These are phyloP conservation scores for Omphaloscelis lunosa DNA, from an alignment of 2,888 invertebrate genomes.

Conservation along the genomic window DNA sequence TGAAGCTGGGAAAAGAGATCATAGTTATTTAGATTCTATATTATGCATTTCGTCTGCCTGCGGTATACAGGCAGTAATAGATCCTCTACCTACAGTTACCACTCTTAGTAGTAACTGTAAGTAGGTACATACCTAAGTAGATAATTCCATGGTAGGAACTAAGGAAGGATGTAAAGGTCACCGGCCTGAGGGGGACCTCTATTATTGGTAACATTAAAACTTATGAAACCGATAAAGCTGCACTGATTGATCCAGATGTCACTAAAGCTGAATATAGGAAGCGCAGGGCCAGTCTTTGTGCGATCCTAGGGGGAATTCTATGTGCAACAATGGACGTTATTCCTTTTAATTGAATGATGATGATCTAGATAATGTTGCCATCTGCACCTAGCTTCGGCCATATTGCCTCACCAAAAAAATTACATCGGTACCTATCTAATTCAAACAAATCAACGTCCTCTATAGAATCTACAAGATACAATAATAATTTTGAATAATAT, in stretches of 20 bases:
- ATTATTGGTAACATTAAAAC: not conserved
- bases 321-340: not conserved
- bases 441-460: conserved; percentile 54
- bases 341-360: not conserved
- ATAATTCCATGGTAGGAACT: not conserved
- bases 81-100: too few relatives aligned
- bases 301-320: not conserved
- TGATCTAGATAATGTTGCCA: not conserved
- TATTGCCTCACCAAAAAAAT: not conserved
- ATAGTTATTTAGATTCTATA: too few relatives aligned
- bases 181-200: not conserved
- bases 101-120: not conserved
- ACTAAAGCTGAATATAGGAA: not conserved
- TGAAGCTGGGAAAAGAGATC: too few relatives aligned
- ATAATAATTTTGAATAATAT: conserved; percentile 37
- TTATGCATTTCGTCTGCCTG: too few relatives aligned
- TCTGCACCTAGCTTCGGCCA: not conserved
- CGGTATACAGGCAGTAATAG: too few relatives aligned
- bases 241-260: not conserved
- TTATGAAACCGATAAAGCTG: not conserved
- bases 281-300: not conserved
- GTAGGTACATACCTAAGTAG: not conserved
- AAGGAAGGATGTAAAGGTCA: not conserved
- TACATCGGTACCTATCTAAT: not conserved
- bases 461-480: conserved; percentile 1